Percentiles rank a stretch among this genome's conserved stretches.
These are phyloP conservation scores for Caenorhabditis brenneri DNA, from an alignment of 1,140 invertebrate species.

Conservation along the genomic window DNA sequence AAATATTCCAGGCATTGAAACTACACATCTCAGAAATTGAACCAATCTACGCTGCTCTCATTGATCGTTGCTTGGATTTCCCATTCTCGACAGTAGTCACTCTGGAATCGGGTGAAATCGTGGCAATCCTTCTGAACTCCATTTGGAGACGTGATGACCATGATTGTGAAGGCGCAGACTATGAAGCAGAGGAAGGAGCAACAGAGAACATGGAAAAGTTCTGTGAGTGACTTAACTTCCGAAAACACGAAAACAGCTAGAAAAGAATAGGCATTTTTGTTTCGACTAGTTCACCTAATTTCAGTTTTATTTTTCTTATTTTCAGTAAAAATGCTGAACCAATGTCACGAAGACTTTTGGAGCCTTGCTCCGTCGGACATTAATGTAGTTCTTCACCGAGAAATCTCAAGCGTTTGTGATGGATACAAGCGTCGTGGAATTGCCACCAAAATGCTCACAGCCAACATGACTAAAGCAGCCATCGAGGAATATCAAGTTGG, in stretches of 20 bases:
- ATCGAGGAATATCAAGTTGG: not conserved
- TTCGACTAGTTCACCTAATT: too few relatives aligned
- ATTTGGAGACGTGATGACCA: not conserved
- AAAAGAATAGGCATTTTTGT: too few relatives aligned
- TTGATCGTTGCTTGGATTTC: not conserved
- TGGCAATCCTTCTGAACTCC: not conserved
- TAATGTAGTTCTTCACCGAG: not conserved
- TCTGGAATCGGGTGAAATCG: not conserved
- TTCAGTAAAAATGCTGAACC: constrained; percentile 26
- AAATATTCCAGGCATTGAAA: not conserved
- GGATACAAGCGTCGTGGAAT: not conserved
- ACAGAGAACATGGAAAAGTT: constrained; percentile 15
- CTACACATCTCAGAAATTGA: not conserved
- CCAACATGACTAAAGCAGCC: not conserved
- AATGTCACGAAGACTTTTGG: constrained; percentile 33
- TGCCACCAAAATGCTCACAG: constrained; percentile 3
- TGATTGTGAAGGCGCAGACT: not conserved
- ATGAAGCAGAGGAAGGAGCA: not conserved
- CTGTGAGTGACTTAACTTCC: not conserved
- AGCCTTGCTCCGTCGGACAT: not conserved
- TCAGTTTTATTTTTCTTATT: not conserved
- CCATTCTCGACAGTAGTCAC: constrained; percentile 9
- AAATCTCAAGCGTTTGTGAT: not conserved
- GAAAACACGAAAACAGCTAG: too few relatives aligned
- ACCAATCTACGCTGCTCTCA: not conserved